Base-by-base conservation (phyloP, 2,113 vertebrate species). In the Gopherus evgoodei region DNA sequence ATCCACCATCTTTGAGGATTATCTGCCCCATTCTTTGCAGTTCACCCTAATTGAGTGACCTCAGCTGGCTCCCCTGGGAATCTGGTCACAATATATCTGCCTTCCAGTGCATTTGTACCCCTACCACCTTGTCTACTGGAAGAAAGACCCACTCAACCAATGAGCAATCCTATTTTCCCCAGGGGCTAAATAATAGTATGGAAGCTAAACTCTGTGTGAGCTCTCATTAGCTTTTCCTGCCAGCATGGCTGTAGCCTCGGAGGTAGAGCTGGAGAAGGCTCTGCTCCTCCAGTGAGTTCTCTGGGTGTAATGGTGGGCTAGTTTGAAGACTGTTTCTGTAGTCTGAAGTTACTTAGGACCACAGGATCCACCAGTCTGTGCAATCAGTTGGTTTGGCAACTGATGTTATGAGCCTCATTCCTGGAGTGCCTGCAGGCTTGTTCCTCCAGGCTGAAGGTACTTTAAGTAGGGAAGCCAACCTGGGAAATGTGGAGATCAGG, bases 321-420 rank as follows among this genome's bases (percentile, higher is more conserved):
- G 38, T 25, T 75, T 75, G 11, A 24, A 22, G 72, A 75, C 21
- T 75, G 35, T 8, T 95, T 49, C 47, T 90, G 83, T 87, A 89
- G 57, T 59, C 93, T 78, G 78, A 94, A 90, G 49, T 84, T 91
- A 65, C 25, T 95, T 42, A 86, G 56, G 44, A 94, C 88, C 93
- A 91, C 87, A 8, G 1, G 38, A 85, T 81, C 38, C 29, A 85
- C 27, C 25, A 31, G 81, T 87, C 91, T 83, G 87, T 62, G 90
- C 81, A 44, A 82, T 91, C 89, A 86, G 56, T 72, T 97, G 44
- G 81, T 94, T 95, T 97, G 90, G 84, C 89, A 89, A 91, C 89
- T 95, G 86, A 52, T 44, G 89, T 84, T 89, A 62, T 5, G 10
- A 88, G 83, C 90, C 89, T 87, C 84, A 7, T 27, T 95, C 31